Evolutionary conservation across 2,888 invertebrate genomes (phyloP), one percentile per base, ranked within the genome.

Genomic region (Polyommatus icarus): DNA sequence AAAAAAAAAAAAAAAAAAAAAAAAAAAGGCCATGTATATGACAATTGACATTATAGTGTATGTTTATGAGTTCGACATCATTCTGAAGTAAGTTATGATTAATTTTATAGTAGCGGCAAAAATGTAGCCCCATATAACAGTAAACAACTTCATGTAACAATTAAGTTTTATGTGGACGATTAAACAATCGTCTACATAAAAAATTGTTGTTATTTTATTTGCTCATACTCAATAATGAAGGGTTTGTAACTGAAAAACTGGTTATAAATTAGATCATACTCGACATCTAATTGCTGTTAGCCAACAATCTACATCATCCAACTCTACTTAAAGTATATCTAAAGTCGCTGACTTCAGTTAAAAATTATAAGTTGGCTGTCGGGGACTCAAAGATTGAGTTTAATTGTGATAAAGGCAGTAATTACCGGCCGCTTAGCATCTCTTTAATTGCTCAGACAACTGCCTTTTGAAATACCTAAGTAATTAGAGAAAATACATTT

Each of bases 401-500:
- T 75, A 75, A 75, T 54, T 75, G 75, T 75, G 54, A 75, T 75
- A 75, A 54, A 50, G 29, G 54, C 75, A 50, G 75, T 75, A 75
- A 75, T 75, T 75, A 75, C 75, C 18, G 75, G 29, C 75, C 75
- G 75, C 50, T 75, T 75, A 75, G 75, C 75, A 75, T 75, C 75
- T 75, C 29, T 75, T 50, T 75, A 75, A 75, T 75, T 75, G 75
- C 50, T 75, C 50, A 50, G 75, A 75, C 75, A 75, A 54, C 75
- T 46, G 75, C 75, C 75, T 75, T 75, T 75, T 75, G 18, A 75
- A 75, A 75, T 75, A 75, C 46, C 54, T 75, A 54, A 75, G 54
- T 75, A 75, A 75, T 75, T 54, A 75, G 46, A 73, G 73, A 40
- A 73, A 73, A 73, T 73, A 73, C 40, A 50, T 73, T 73, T 40